Evolutionary conservation across 1,140 invertebrate genomes (phyloP).

Genomic region (Cotesia chilonis): DNA sequence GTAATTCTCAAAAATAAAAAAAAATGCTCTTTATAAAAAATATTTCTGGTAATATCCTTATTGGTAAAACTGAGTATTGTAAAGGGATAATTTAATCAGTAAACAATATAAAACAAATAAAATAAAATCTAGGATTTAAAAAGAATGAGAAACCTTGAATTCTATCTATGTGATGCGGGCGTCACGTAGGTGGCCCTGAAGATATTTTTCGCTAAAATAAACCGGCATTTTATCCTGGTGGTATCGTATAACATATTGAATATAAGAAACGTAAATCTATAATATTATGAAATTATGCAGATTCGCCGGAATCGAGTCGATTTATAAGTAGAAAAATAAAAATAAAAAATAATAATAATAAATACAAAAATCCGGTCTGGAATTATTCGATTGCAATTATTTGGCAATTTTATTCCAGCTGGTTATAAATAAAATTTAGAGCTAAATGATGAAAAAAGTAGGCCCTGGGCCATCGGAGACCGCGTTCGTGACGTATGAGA

Average conservation of each 20-base stretch:
- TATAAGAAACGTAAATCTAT: not conserved
- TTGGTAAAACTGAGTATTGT: too few relatives aligned
- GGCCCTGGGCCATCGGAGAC: conserved; percentile 7
- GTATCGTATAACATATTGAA: conserved; percentile 33
- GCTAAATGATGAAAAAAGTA: conserved; percentile 15
- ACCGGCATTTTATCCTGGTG: conserved; percentile 25
- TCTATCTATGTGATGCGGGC: conserved; percentile 27
- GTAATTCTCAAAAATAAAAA: too few relatives aligned
- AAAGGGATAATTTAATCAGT: not conserved
- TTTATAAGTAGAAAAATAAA: not conserved
- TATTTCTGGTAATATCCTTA: not conserved
- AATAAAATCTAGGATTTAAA: not conserved
- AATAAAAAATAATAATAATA: too few relatives aligned
- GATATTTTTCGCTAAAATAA: conserved; percentile 24
- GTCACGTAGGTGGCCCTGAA: conserved; percentile 25
- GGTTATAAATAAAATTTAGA: not conserved
- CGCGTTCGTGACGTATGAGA: conserved; percentile 20
- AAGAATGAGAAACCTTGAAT: too few relatives aligned
- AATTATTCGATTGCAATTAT: conserved; percentile 1
- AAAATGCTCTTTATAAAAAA: not conserved
- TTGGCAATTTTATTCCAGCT: not conserved
- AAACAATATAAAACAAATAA: not conserved
- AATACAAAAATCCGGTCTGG: not conserved
- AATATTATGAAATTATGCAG: conserved; percentile 2
- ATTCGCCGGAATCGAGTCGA: not conserved